A percentile compares a stretch with the other conserved stretches of the same genome.
Evolutionary conservation across 1,140 invertebrate species (phyloP).

Genomic region (Drosophila mojavensis): DNA sequence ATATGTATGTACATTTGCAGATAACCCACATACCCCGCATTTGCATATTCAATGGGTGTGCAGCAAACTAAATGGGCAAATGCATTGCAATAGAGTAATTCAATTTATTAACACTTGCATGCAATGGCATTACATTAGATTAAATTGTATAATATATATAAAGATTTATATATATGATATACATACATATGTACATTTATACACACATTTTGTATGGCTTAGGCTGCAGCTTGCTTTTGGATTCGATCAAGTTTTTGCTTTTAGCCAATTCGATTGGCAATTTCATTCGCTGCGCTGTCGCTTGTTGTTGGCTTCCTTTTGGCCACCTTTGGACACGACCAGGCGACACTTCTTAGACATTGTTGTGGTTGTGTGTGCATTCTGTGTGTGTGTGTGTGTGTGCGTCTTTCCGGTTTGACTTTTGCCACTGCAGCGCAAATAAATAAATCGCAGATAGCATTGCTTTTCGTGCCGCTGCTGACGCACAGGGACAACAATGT

Average conservation of each 20-base stretch:
- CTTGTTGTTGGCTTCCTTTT: slow-evolving; percentile 17
- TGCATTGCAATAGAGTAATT: neutral
- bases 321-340: slow-evolving; percentile 5
- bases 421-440: slow-evolving; percentile 47
- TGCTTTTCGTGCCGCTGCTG: slow-evolving; percentile 50
- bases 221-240: neutral
- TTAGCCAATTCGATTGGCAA: slow-evolving; percentile 10
- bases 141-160: neutral
- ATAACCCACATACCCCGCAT: too few species aligned
- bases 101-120: slow-evolving; percentile 2
- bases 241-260: slow-evolving; percentile 6
- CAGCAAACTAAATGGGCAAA: neutral
- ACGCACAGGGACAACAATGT: slow-evolving; percentile 46
- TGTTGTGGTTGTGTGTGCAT: neutral
- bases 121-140: neutral
- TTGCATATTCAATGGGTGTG: too few species aligned
- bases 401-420: slow-evolving; percentile 41
- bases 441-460: slow-evolving; percentile 66
- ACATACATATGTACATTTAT: neutral
- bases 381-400: slow-evolving; percentile 1
- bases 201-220: neutral
- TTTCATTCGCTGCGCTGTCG: neutral
- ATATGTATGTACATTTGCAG: too few species aligned
- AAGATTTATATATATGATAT: neutral
- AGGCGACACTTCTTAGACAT: slow-evolving; percentile 12